Percentiles rank a stretch among this genome's conserved stretches.
Conservation (phyloP, 2,797 vertebrate genomes). For the Xenopus petersii region DNA sequence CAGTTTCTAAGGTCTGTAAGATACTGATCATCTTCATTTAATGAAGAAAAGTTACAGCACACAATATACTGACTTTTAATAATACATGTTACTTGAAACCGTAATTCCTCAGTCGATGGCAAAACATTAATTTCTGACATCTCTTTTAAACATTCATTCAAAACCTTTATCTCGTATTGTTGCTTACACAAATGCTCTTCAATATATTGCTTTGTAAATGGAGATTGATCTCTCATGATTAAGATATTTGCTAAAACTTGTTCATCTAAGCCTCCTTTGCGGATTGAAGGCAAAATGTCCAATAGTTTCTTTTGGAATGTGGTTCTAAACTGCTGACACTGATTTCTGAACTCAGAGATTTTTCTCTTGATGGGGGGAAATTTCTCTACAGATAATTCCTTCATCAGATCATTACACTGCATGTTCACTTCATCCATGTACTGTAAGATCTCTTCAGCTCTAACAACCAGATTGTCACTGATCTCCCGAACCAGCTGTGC, state of each 20-base stretch:
- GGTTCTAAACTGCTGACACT: conserved; percentile 38
- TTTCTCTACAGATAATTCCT: not conserved
- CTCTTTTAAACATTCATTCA: conserved; percentile 37
- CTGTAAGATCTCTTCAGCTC: conserved; percentile 51
- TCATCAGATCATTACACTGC: conserved; percentile 50
- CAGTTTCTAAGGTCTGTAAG: conserved; percentile 7
- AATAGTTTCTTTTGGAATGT: conserved; percentile 48
- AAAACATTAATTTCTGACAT: conserved; percentile 48
- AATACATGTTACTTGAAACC: not conserved
- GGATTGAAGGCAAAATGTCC: conserved; percentile 49
- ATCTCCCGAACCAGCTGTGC: conserved; percentile 53
- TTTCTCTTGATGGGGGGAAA: conserved; percentile 49
- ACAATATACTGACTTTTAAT: conserved; percentile 31
- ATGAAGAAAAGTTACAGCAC: conserved; percentile 52
- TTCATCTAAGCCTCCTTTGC: conserved; percentile 52
- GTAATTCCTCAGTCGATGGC: not conserved
- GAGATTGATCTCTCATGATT: conserved; percentile 43
- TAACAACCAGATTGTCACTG: conserved; percentile 38
- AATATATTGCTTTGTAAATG: conserved; percentile 51
- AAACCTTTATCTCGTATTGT: conserved; percentile 46
- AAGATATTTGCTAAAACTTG: conserved; percentile 34
- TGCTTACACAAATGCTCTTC: conserved; percentile 52
- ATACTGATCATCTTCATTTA: conserved; percentile 31
- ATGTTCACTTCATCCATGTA: conserved; percentile 40
- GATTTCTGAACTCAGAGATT: conserved; percentile 42